Evolutionary conservation across 2,888 invertebrate species (phyloP).

Genomic region (Mactromeris polynyma): DNA sequence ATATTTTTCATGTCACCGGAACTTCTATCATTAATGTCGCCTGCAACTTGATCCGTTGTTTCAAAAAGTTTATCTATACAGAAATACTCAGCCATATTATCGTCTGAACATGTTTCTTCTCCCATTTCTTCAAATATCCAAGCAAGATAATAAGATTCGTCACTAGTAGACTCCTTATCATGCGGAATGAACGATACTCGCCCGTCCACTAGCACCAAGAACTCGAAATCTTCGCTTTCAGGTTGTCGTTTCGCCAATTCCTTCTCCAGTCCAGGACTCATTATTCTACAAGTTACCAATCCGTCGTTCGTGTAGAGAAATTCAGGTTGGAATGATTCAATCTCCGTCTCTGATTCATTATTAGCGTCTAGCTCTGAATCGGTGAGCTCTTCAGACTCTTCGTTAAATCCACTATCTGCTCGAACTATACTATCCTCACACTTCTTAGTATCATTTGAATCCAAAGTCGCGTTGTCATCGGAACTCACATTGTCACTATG

Average conservation of each 20-base stretch:
- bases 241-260: neutral
- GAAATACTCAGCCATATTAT: neutral
- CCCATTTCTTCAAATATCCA: conserved; percentile 24
- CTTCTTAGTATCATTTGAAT: neutral
- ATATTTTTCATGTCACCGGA: neutral
- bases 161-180: neutral
- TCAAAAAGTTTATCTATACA: neutral
- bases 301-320: conserved; percentile 23
- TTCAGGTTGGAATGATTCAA: neutral
- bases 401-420: conserved; percentile 16
- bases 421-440: neutral
- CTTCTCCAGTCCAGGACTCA: conserved; percentile 5
- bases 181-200: conserved; percentile 29
- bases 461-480: neutral
- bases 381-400: neutral
- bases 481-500: neutral
- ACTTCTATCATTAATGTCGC: neutral
- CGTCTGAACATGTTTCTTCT: neutral
- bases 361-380: neutral
- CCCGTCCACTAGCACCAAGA: conserved; percentile 17
- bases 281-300: conserved; percentile 33
- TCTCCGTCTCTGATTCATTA: neutral
- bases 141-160: conserved; percentile 22
- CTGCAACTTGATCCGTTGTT: neutral
- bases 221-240: conserved; percentile 35